Conservation (phyloP, 1,140 invertebrate genomes). For the Trinorchestia longiramus region DNA sequence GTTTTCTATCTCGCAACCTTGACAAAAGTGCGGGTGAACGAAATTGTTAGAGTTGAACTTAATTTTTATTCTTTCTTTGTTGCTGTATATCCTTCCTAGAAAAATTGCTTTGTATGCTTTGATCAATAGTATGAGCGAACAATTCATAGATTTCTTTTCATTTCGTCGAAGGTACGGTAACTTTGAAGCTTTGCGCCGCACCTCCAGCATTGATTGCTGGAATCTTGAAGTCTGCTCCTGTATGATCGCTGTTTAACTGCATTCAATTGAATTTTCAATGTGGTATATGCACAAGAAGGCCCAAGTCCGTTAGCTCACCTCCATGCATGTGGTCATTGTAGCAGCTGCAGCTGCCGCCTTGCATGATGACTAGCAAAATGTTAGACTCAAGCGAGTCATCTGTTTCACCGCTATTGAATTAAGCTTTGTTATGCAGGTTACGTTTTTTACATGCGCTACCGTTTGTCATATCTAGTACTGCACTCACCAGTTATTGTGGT, state of each 20-base stretch:
- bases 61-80: too few relatives aligned
- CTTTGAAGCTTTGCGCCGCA: not conserved
- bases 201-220: not conserved
- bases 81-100: too few relatives aligned
- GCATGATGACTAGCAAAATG: not conserved
- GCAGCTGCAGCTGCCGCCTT: not conserved
- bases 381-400: not conserved
- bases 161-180: not conserved
- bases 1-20: too few relatives aligned
- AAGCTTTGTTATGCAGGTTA: not conserved
- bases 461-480: not conserved
- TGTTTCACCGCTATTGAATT: not conserved
- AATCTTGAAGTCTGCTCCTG: not conserved
- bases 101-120: too few relatives aligned
- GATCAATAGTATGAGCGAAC: not conserved
- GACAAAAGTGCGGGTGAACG: too few relatives aligned
- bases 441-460: not conserved
- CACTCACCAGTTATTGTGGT: too few relatives aligned
- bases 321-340: not conserved
- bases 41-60: too few relatives aligned
- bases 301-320: conserved; percentile 9
- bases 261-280: not conserved
- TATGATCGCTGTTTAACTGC: not conserved
- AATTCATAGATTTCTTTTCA: not conserved
- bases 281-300: not conserved